Evolutionary conservation across 2,797 vertebrate genomes (phyloP).

Genomic region (Anabacerthia variegaticeps): DNA sequence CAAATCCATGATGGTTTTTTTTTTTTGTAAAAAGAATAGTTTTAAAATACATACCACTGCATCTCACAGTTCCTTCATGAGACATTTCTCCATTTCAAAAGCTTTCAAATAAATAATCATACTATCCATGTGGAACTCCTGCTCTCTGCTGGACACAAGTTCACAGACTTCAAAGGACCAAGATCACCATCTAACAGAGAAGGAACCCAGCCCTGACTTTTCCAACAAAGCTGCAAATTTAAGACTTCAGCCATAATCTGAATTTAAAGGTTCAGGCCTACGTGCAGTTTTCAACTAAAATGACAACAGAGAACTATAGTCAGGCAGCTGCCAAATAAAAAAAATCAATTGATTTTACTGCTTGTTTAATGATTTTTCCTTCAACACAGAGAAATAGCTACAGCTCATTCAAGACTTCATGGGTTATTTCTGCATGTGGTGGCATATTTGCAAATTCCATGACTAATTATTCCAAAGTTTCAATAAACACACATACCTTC

Average conservation of each 20-base stretch:
- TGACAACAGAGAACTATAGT: background rate
- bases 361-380: background rate
- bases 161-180: background rate
- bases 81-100: background rate
- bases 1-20: background rate
- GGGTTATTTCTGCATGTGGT: background rate
- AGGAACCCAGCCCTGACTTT: background rate
- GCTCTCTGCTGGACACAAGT: slow-evolving; percentile 40
- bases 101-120: background rate
- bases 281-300: background rate
- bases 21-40: background rate
- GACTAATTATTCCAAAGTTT: background rate
- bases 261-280: background rate
- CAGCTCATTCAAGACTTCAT: background rate
- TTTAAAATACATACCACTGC: background rate
- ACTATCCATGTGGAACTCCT: background rate
- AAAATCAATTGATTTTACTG: background rate
- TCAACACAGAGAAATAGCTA: background rate
- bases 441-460: background rate
- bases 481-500: background rate
- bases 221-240: background rate
- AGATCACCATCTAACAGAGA: background rate
- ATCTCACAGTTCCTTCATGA: background rate
- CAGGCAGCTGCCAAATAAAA: background rate
- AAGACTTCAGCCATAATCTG: background rate